A percentile compares a stretch with the other conserved stretches of the same genome.
Evolutionary conservation across 1,140 invertebrate species (phyloP).

Genomic region (Orius insidiosus): DNA sequence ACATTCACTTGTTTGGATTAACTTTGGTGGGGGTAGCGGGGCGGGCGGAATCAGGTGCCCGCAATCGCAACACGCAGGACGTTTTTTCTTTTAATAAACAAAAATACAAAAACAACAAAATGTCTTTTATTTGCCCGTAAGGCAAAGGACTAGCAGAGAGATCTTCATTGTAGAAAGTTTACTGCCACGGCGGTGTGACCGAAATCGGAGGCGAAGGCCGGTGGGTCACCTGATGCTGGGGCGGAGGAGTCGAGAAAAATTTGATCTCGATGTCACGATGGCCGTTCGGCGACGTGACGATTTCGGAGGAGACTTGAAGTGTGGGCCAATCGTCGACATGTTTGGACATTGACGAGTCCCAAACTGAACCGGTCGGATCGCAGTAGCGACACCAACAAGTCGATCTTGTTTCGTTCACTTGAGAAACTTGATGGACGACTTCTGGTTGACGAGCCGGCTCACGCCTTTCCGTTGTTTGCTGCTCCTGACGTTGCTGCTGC

Average conservation of each 20-base stretch:
- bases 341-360: slow-evolving; percentile 37
- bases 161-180: neutral
- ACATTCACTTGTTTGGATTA: too few species aligned
- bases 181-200: slow-evolving; percentile 11
- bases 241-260: slow-evolving; percentile 36
- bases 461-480: neutral
- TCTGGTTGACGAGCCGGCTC: slow-evolving; percentile 19
- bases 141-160: too few species aligned
- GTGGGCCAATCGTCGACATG: slow-evolving; percentile 23
- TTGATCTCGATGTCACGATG: slow-evolving; percentile 61
- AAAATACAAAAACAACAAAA: too few species aligned
- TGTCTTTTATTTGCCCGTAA: too few species aligned
- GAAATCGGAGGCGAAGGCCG: slow-evolving; percentile 2
- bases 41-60: too few species aligned
- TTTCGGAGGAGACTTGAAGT: slow-evolving; percentile 53
- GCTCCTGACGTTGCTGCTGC: neutral
- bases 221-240: slow-evolving; percentile 4
- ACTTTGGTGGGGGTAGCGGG: too few species aligned
- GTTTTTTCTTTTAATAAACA: too few species aligned
- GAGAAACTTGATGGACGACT: slow-evolving; percentile 16
- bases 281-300: slow-evolving; percentile 56
- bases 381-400: slow-evolving; percentile 64
- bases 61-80: too few species aligned
- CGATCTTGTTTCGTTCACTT: slow-evolving; percentile 20
- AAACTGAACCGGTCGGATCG: slow-evolving; percentile 55